Percentiles rank a stretch among this genome's conserved stretches.
These are phyloP conservation scores for Laterallus jamaicensis DNA, from an alignment of 2,113 vertebrate genomes.

Conservation along the genomic window DNA sequence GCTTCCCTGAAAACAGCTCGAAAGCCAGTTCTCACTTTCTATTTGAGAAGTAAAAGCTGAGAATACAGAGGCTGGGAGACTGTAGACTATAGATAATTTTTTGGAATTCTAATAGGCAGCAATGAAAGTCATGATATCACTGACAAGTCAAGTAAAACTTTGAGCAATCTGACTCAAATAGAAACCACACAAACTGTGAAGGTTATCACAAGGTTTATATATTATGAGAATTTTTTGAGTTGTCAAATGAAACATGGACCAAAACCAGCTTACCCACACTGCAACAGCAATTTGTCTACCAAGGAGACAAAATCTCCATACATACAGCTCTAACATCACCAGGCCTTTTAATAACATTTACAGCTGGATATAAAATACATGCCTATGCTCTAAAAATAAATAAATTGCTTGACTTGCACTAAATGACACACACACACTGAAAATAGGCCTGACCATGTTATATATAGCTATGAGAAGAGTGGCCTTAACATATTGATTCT, in stretches of 20 bases:
- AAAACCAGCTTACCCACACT: not conserved
- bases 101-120: not conserved
- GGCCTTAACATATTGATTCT: not conserved
- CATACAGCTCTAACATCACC: not conserved
- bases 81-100: not conserved
- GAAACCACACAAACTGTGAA: not conserved
- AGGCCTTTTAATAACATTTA: not conserved
- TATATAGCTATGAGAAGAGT: not conserved
- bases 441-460: not conserved
- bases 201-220: not conserved
- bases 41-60: not conserved
- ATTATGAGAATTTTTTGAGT: not conserved
- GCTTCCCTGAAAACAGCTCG: not conserved
- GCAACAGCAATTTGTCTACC: not conserved
- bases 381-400: not conserved
- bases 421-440: not conserved
- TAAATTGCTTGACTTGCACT: not conserved
- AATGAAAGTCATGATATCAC: not conserved
- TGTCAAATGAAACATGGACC: not conserved
- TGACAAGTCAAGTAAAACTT: not conserved
- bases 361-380: not conserved
- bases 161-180: not conserved
- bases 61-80: not conserved
- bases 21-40: not conserved
- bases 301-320: not conserved